These are phyloP conservation scores for Nemopilema nomurai DNA, from an alignment of 30 jellyfish, hydroid and myxozoan species.

Conservation along the genomic window DNA sequence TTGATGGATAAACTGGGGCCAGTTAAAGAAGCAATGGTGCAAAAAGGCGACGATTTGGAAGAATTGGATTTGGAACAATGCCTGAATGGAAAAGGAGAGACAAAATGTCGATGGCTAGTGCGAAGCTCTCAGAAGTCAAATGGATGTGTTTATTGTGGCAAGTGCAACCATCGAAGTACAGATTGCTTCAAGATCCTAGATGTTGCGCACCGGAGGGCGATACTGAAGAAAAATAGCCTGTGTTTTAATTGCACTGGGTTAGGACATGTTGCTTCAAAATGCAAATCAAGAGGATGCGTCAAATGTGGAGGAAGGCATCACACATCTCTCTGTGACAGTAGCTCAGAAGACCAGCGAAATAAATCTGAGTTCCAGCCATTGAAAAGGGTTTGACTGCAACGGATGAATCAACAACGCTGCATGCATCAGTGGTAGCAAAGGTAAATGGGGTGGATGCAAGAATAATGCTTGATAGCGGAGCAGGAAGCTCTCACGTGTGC, in stretches of 20 bases:
- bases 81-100: slow-evolving; percentile 57
- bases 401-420: slow-evolving; percentile 20
- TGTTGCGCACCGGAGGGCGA: slow-evolving; percentile 52
- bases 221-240: slow-evolving; percentile 48
- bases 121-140: slow-evolving; percentile 31
- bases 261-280: slow-evolving; percentile 42
- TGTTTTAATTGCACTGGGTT: slow-evolving; percentile 57
- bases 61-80: slow-evolving; percentile 54
- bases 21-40: slow-evolving; percentile 38
- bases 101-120: slow-evolving; percentile 21
- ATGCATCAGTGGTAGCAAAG: slow-evolving; percentile 43
- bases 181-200: slow-evolving; percentile 61
- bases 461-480: slow-evolving; percentile 46
- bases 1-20: slow-evolving; percentile 75
- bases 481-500: slow-evolving; percentile 58
- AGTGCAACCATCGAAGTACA: slow-evolving; percentile 40
- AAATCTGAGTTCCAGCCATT: neutral
- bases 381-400: slow-evolving; percentile 28
- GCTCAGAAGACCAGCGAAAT: slow-evolving; percentile 25
- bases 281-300: slow-evolving; percentile 49
- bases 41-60: slow-evolving; percentile 59
- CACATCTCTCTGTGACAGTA: slow-evolving; percentile 58
- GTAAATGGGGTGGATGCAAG: slow-evolving; percentile 46
- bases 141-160: slow-evolving; percentile 60
- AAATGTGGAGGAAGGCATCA: slow-evolving; percentile 55